These are phyloP conservation scores for Spermophilus dauricus DNA, from an alignment of 2,113 vertebrate species.

Conservation along the genomic window DNA sequence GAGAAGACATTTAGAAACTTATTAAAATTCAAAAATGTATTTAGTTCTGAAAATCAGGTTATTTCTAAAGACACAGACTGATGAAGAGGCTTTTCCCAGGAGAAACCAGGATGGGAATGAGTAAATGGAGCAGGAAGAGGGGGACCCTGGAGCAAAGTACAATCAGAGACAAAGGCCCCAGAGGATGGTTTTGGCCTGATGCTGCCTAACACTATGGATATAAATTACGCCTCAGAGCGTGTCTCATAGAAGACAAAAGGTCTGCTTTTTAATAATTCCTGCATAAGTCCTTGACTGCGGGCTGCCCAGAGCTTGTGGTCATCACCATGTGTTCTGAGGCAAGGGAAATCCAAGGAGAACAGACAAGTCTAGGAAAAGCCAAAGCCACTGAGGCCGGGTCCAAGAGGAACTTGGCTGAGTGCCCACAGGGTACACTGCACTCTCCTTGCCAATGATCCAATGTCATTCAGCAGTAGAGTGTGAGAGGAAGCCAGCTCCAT, in stretches of 20 bases:
- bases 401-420: background rate
- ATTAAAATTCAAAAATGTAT: background rate
- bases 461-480: background rate
- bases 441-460: background rate
- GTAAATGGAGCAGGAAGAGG: too few species aligned
- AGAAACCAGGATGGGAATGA: background rate
- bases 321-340: accelerated
- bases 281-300: background rate
- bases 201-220: background rate
- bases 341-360: background rate
- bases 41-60: background rate
- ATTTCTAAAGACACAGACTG: background rate
- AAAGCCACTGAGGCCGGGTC: background rate
- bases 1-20: background rate
- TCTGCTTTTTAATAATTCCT: background rate
- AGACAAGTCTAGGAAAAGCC: background rate
- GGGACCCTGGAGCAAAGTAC: accelerated
- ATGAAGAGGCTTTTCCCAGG: background rate
- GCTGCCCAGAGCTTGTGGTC: background rate
- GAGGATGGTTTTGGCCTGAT: background rate
- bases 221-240: background rate
- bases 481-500: accelerated
- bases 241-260: background rate
- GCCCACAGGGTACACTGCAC: too few species aligned
- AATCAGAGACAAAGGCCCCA: background rate